Conservation (phyloP, 2,888 invertebrate genomes). For the Alentia gelatinosa region DNA sequence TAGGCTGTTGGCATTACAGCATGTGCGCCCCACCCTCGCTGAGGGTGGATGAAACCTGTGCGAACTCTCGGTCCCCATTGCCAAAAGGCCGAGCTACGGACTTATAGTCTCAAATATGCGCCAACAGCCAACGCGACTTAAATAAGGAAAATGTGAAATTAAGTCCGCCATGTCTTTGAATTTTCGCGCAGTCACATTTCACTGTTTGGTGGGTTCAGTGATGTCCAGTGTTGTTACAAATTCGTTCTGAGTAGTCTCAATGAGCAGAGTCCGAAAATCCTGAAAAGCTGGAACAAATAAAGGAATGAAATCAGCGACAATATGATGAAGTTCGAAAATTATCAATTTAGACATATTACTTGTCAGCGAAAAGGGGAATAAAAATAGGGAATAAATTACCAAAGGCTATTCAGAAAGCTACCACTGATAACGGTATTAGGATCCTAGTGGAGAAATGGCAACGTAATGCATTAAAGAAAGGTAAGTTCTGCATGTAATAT, state of each 20-base stretch:
- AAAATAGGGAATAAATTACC: too few species aligned
- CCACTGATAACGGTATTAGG: too few species aligned
- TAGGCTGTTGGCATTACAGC: not conserved
- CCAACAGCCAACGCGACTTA: too few species aligned
- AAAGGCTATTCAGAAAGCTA: too few species aligned
- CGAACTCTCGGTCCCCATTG: slow-evolving; percentile 30
- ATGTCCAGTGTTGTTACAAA: not conserved
- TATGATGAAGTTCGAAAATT: too few species aligned
- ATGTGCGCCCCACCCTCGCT: not conserved
- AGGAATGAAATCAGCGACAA: not conserved
- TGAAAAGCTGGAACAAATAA: not conserved
- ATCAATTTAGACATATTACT: too few species aligned
- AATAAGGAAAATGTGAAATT: not conserved
- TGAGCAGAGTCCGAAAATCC: not conserved
- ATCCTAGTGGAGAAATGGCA: too few species aligned
- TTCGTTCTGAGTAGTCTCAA: not conserved
- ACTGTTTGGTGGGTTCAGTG: not conserved
- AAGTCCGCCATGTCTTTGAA: not conserved
- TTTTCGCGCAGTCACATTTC: not conserved
- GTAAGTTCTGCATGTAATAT: too few species aligned
- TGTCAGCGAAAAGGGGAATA: too few species aligned
- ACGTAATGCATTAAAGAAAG: too few species aligned
- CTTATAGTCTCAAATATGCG: too few species aligned
- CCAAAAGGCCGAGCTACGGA: slow-evolving; percentile 15
- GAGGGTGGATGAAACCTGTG: not conserved